A percentile compares a stretch with the other conserved stretches of the same genome.
phyloP scores from a whole-genome alignment of 1,140 invertebrate genomes.

The Drosophila ohnishii region DNA sequence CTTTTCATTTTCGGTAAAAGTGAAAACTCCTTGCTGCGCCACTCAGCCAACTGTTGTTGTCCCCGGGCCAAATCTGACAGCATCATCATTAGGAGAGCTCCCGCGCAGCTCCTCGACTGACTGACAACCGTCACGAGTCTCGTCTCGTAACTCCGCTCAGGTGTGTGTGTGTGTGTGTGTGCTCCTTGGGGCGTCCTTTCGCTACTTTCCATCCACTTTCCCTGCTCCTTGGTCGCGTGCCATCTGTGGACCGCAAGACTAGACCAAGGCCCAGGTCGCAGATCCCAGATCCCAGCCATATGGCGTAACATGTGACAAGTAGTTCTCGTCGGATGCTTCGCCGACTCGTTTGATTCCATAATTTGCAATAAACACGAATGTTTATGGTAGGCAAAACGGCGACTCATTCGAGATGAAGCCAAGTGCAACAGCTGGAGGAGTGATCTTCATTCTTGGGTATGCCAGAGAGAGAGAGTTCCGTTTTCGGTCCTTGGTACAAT shows the following conservation, averaged over 20 bases:
- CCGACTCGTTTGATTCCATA: slow-evolving; percentile 50
- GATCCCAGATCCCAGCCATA: slow-evolving; percentile 49
- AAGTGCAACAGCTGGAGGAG: slow-evolving; percentile 36
- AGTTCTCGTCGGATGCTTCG: slow-evolving; percentile 19
- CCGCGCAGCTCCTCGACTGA: slow-evolving; percentile 42
- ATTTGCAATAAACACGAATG: slow-evolving; percentile 75
- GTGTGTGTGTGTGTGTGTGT: slow-evolving; percentile 26
- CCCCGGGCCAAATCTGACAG: slow-evolving; percentile 65
- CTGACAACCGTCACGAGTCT: slow-evolving; percentile 65
- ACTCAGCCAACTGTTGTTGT: slow-evolving; percentile 74
- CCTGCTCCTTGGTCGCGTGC: slow-evolving; percentile 34
- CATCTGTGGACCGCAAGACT: slow-evolving; percentile 66
- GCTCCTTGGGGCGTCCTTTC: slow-evolving; percentile 70
- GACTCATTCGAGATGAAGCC: slow-evolving; percentile 30
- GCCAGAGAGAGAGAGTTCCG: background rate
- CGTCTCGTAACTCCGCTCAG: background rate
- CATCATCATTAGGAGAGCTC: slow-evolving; percentile 66
- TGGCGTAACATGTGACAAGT: slow-evolving; percentile 66
- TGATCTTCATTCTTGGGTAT: slow-evolving; percentile 14
- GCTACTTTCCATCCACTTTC: slow-evolving; percentile 65
- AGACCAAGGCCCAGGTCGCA: slow-evolving; percentile 13
- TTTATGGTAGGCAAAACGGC: slow-evolving; percentile 60
- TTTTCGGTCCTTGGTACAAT: slow-evolving; percentile 3
- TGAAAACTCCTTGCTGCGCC: slow-evolving; percentile 53
- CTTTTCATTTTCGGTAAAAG: slow-evolving; percentile 70